Evolutionary conservation across 1,140 invertebrate genomes (phyloP).

Genomic region (Hirudo medicinalis): DNA sequence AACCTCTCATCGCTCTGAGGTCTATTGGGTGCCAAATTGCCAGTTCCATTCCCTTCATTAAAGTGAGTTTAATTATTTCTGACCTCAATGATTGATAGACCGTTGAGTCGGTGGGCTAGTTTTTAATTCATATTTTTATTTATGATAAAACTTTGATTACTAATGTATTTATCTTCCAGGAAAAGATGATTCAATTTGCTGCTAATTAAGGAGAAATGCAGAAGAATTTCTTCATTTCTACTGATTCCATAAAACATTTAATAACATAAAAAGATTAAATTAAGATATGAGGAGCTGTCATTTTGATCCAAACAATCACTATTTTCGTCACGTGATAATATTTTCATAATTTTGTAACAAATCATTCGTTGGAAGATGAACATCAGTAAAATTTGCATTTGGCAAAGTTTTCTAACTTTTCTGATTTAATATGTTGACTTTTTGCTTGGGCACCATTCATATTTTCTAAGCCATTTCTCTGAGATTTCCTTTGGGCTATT

Average conservation of each 20-base stretch:
- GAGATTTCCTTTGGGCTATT: too few relatives aligned
- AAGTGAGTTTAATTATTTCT: slow-evolving; percentile 47
- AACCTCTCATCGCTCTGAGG: slow-evolving; percentile 64
- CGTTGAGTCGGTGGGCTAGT: not conserved
- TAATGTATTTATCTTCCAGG: slow-evolving; percentile 12
- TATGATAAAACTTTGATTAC: not conserved
- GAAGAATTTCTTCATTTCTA: not conserved
- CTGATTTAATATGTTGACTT: too few relatives aligned
- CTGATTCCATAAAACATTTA: not conserved
- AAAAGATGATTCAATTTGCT: slow-evolving; percentile 15
- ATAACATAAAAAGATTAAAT: too few relatives aligned
- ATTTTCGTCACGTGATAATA: too few relatives aligned
- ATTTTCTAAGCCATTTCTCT: too few relatives aligned
- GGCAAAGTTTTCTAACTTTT: too few relatives aligned
- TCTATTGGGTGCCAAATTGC: slow-evolving; percentile 73
- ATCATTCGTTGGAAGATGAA: too few relatives aligned
- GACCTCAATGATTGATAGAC: not conserved
- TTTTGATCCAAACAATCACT: too few relatives aligned
- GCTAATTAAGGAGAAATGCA: not conserved
- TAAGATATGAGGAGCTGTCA: not conserved
- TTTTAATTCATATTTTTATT: slow-evolving; percentile 4
- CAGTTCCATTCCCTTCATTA: slow-evolving; percentile 62
- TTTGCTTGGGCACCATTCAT: too few relatives aligned
- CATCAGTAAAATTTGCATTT: too few relatives aligned
- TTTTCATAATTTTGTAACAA: too few relatives aligned